These are phyloP conservation scores for Troides helena DNA, from an alignment of 2,888 invertebrate species.

Conservation along the genomic window DNA sequence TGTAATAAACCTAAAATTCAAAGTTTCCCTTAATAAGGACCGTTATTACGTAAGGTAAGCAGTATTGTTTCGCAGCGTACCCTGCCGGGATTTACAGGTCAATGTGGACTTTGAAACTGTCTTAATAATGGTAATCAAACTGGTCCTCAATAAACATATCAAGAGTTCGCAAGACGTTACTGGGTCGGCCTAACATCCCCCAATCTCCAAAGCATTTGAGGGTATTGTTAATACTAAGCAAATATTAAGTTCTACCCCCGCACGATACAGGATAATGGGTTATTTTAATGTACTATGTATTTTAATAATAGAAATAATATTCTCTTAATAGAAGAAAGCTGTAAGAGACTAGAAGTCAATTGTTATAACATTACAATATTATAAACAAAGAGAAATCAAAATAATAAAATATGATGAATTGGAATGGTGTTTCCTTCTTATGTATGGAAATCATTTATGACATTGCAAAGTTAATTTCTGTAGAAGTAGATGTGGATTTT, in stretches of 20 bases:
- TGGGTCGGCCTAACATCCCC: not conserved
- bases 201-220: constrained; percentile 25
- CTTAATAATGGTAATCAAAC: constrained; percentile 41
- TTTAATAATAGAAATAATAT: no score
- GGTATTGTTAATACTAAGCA: constrained; percentile 24
- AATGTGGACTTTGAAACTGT: constrained; percentile 33
- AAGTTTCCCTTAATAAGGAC: not conserved
- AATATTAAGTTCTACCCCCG: constrained; percentile 19
- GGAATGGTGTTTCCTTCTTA: no score
- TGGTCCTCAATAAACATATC: constrained; percentile 65
- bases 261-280: constrained; percentile 16
- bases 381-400: no score
- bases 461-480: no score
- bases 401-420: no score
- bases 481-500: no score
- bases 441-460: no score
- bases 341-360: no score
- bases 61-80: constrained; percentile 17
- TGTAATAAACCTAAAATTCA: not conserved
- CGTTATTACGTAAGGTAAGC: not conserved
- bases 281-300: constrained; percentile 11
- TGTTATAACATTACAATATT: no score
- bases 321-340: no score
- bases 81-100: constrained; percentile 15
- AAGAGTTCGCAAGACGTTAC: constrained; percentile 43